A percentile compares a stretch with the other conserved stretches of the same genome.
These are phyloP conservation scores for Halichoerus grypus DNA, from an alignment of 2,113 vertebrate species.

Conservation along the genomic window DNA sequence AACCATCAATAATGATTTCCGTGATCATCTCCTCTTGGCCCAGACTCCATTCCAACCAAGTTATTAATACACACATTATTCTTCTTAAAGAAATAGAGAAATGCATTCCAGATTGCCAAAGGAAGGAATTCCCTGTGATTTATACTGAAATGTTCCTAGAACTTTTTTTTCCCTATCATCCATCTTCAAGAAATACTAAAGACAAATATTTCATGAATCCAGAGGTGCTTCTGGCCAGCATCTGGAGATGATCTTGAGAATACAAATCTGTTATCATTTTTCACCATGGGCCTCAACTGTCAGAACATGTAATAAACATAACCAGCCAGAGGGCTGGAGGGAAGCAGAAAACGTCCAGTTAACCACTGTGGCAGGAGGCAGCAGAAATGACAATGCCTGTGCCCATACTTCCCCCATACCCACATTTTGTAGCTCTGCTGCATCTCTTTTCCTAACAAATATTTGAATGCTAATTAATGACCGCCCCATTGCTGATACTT, in stretches of 20 bases:
- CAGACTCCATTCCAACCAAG: constrained; percentile 70
- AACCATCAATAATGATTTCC: constrained; percentile 79
- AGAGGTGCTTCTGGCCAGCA: constrained; percentile 81
- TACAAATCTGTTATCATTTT: constrained; percentile 83
- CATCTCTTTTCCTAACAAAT: neutral
- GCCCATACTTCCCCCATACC: neutral
- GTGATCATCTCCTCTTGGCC: constrained; percentile 75
- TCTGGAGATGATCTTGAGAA: constrained; percentile 83
- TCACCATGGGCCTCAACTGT: constrained; percentile 72
- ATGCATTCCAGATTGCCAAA: constrained; percentile 83
- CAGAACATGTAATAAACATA: constrained; percentile 75
- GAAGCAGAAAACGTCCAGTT: neutral
- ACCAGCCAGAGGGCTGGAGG: constrained; percentile 18
- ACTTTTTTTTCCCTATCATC: constrained; percentile 69
- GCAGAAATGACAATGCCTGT: neutral
- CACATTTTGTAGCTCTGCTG: neutral
- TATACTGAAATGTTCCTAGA: constrained; percentile 75
- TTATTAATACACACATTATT: constrained; percentile 82
- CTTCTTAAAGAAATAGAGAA: constrained; percentile 83
- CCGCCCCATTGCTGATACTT: neutral
- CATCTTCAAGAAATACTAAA: constrained; percentile 82
- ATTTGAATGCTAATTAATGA: neutral
- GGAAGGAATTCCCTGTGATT: constrained; percentile 79
- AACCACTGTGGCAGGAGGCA: neutral
- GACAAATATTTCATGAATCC: constrained; percentile 82